Base-by-base conservation (phyloP, 64 coral and sea anemone species). In the Montipora sp. region DNA sequence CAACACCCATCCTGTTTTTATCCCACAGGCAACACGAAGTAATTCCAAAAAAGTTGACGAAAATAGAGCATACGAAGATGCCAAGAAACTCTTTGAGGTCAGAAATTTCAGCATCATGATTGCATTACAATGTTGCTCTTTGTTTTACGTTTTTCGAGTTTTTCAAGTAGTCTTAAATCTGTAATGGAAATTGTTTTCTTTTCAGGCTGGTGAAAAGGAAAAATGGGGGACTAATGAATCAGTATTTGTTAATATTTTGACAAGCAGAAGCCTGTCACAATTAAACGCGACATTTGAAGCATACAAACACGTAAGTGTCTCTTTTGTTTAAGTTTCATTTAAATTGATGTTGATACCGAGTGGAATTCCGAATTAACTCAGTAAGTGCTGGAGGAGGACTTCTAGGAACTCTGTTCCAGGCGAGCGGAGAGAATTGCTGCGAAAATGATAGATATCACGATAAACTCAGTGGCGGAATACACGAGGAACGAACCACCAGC, bases 181-280 rank as follows among this genome's bases (percentile, higher is more conserved):
- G n/a, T 24, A 21, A 73, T 5, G 12, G 5, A 22, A 1, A 2
- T 74, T 75, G 18, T 8, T 6, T 5, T 1, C 75, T 2, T 36
- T 78, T 5, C 75, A 93, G 91, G 91, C 91, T 21, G 91, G 91
- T 16, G 91, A 93, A 51, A 78, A 78, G 47, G 80, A 85, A 13
- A 95, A 69, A 50, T 95, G 93, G 93, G 89, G 88, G 8, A 95
- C 93, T 48, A 81, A 95, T n/a, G 93, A 95, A 13, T 90, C 88
- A 1, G 75, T 91, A 15, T 95, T 95, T 63, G 67, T 91, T 46
- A 66, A 95, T 3, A 91, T 95, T 49, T 75, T 95, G 18, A 95
- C 93, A 24, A 79, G 74, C 19, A 78, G 89, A 68, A 95, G 75
- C 27, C 19, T 36, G 19, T 24, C 51, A 5, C 93, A 95, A 18